These are phyloP conservation scores for Andrena dorsata DNA, from an alignment of 2,888 invertebrate genomes.

Conservation along the genomic window DNA sequence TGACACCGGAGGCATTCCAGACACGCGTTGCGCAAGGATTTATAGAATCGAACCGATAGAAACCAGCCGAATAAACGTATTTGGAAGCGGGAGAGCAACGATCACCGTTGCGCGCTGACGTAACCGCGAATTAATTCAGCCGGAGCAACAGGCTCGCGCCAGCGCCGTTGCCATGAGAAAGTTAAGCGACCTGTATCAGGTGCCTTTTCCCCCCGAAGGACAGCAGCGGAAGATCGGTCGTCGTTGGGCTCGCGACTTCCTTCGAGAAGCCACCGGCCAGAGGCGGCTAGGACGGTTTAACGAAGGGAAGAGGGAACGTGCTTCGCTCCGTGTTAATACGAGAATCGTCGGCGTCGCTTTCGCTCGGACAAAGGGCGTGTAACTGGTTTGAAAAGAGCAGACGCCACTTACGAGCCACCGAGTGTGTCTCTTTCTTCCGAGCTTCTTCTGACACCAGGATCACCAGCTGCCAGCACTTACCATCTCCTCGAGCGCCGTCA, in stretches of 20 bases:
- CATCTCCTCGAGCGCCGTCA: conserved; percentile 17
- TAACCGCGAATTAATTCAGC: conserved; percentile 80
- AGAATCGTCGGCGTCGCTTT: neutral
- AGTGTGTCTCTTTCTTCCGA: conserved; percentile 31
- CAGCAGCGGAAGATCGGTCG: conserved; percentile 61
- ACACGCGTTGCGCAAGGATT: conserved; percentile 14
- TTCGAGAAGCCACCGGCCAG: neutral
- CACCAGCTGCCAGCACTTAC: conserved; percentile 49
- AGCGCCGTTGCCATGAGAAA: conserved; percentile 75
- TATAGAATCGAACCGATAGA: conserved; percentile 35
- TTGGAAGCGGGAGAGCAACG: conserved; percentile 44
- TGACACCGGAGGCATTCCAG: neutral
- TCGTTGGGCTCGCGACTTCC: conserved; percentile 2
- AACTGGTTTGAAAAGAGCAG: conserved; percentile 28
- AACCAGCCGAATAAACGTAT: conserved; percentile 48
- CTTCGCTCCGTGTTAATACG: conserved; percentile 16
- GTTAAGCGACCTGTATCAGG: conserved; percentile 78
- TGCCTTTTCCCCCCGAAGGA: conserved; percentile 57
- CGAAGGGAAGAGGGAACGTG: conserved; percentile 13
- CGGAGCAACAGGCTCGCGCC: conserved; percentile 73
- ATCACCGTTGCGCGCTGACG: conserved; percentile 67
- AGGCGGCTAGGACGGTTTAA: conserved; percentile 17
- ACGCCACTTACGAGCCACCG: conserved; percentile 20
- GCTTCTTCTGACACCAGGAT: conserved; percentile 15
- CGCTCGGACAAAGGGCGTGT: conserved; percentile 31